Evolutionary conservation across 2,113 vertebrate species (phyloP), one percentile per base, ranked within the genome.

Genomic region (Origma solitaria): DNA sequence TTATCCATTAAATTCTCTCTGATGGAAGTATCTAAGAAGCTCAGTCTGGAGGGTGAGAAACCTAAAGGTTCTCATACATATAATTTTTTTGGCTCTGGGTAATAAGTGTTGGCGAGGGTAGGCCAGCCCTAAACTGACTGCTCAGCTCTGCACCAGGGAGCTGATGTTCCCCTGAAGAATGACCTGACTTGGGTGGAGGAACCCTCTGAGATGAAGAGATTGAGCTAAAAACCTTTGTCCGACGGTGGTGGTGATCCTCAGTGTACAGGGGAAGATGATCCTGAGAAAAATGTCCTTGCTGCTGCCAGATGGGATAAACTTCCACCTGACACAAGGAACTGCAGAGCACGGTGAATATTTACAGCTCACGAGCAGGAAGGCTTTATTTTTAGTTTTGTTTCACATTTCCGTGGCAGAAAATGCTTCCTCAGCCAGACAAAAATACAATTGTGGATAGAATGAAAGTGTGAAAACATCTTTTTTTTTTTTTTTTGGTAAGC

Each of bases 361-460:
- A 13, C 7, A 19, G 64, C 33, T 81, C 60, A 3, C 0, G 4
- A 64, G 60, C 3, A 4, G 23, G 4, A 45, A 57, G 24, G 44
- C 28, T 42, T 72, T 87, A 62, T 86, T 94, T 95, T 95, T 78
- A 65, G 51, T 9, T 73, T 85, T 69, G 45, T 71, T 82, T 87
- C 5, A n/a, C 27, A 20, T 40, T 92, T 72, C 76, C 45, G 21
- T 31, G 37, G 24, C 31, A 35, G 21, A 82, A 96, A 92, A 38
- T 25, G 45, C 70, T 91, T 94, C 27, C 62, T 85, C 73, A 75
- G 61, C 56, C 30, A 72, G 37, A 57, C 33, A 68, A 84, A 90
- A 91, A 33, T 16, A 69, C 22, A 25, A 20, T 7, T 42, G 66
- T 23, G 24, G 56, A 35, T 69, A n/a, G 90, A 91, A 40, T 2